phyloP scores from a whole-genome alignment of 2,797 vertebrate genomes.

The Hafferia zeledoni region DNA sequence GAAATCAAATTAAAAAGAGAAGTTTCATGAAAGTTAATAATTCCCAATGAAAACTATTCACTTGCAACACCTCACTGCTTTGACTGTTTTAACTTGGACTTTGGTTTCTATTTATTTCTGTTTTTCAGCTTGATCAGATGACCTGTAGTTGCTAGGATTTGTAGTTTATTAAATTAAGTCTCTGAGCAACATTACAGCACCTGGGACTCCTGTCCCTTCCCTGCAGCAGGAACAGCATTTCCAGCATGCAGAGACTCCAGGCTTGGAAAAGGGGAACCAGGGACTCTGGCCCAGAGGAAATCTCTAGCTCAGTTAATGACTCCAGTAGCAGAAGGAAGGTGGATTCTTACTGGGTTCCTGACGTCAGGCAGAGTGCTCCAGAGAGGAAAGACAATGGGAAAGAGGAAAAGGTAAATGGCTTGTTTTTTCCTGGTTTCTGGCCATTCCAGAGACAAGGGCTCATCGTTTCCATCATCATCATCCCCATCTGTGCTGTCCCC shows the following conservation, averaged over 20 bases:
- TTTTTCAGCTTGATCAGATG: background rate
- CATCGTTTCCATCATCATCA: slow-evolving; percentile 72
- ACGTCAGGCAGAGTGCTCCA: slow-evolving; percentile 96
- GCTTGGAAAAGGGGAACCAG: background rate
- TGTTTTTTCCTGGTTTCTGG: slow-evolving; percentile 88
- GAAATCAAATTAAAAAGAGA: slow-evolving; percentile 15
- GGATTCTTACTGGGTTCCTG: slow-evolving; percentile 84
- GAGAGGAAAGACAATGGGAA: slow-evolving; percentile 92
- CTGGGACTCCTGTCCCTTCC: background rate
- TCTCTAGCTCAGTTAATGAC: background rate
- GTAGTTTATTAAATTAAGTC: background rate
- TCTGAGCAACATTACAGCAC: background rate
- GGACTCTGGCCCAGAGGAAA: background rate
- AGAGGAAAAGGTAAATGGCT: slow-evolving; percentile 89
- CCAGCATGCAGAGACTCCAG: background rate
- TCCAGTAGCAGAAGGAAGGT: background rate
- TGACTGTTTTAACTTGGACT: background rate
- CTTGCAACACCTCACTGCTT: background rate
- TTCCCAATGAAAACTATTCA: background rate
- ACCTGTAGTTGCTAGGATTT: background rate
- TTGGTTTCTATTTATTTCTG: background rate
- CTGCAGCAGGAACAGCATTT: background rate
- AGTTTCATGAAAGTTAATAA: background rate
- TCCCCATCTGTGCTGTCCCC: slow-evolving; percentile 40
- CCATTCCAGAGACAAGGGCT: slow-evolving; percentile 92